Evolutionary conservation across 2,797 vertebrate species (phyloP).

Genomic region (Luscinia megarhynchos): DNA sequence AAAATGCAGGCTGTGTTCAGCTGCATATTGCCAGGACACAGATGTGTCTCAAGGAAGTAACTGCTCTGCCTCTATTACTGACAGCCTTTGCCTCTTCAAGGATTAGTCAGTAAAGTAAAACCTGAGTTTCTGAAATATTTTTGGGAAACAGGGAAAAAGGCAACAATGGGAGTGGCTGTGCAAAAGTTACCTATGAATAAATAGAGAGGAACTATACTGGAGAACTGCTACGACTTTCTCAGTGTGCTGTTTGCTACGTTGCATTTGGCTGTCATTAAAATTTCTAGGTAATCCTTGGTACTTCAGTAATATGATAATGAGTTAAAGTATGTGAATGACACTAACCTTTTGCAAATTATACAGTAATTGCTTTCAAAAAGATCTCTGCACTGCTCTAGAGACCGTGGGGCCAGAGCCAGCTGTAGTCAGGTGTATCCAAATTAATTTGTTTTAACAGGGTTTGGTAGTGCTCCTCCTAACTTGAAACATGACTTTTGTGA

Average conservation of each 20-base stretch:
- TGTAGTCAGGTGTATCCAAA: not conserved
- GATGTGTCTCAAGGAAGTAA: rapidly evolving
- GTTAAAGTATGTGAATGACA: not conserved
- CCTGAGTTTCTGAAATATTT: not conserved
- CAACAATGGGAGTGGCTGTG: not conserved
- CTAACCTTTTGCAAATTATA: not conserved
- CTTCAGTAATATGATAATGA: not conserved
- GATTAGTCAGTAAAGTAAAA: not conserved
- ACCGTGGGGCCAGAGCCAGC: not conserved
- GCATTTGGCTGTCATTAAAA: not conserved
- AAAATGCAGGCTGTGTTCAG: not conserved
- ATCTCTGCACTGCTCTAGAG: not conserved
- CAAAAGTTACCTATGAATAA: not conserved
- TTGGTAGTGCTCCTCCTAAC: not conserved
- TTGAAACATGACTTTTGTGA: not conserved
- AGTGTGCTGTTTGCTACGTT: not conserved
- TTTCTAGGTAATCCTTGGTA: not conserved
- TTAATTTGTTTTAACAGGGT: not conserved
- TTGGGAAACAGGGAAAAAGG: not conserved
- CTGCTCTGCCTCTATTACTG: not conserved
- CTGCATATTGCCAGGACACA: not conserved
- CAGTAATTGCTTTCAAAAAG: not conserved
- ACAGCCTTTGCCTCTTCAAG: not conserved
- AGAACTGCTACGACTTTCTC: not conserved
- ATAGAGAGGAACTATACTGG: not conserved